These are phyloP conservation scores for Melikaiella ostensackeni DNA, from an alignment of 2,888 invertebrate genomes.

Conservation along the genomic window DNA sequence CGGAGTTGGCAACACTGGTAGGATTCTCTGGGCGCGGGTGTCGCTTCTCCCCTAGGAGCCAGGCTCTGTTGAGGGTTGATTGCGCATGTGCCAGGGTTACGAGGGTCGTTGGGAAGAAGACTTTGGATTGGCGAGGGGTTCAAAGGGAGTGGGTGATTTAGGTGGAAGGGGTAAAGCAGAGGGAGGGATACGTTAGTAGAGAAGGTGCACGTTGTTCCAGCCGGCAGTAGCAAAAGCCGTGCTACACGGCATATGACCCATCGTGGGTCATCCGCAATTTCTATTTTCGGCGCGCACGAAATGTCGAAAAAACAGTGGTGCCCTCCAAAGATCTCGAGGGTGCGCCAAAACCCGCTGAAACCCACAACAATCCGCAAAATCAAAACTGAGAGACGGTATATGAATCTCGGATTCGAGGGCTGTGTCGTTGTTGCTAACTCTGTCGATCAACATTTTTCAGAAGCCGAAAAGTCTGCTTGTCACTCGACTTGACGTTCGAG, in stretches of 20 bases:
- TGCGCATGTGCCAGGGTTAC: conserved; percentile 52
- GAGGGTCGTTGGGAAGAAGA: conserved; percentile 10
- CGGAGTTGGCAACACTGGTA: conserved; percentile 53
- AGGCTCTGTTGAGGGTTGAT: conserved; percentile 52
- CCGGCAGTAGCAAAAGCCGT: conserved; percentile 75
- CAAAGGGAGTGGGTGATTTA: conserved; percentile 26
- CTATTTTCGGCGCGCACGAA: conserved; percentile 42
- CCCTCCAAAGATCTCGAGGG: not conserved
- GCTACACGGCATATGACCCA: conserved; percentile 70
- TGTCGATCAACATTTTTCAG: not conserved
- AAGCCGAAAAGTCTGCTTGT: not conserved
- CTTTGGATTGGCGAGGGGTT: conserved; percentile 36
- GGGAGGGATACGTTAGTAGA: conserved; percentile 67
- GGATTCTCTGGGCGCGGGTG: conserved; percentile 49
- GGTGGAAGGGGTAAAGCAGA: conserved; percentile 45
- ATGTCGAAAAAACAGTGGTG: conserved; percentile 43
- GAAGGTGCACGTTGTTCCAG: conserved; percentile 74
- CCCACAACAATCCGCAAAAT: not conserved
- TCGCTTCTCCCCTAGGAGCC: conserved; percentile 45
- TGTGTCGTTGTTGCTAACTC: not conserved
- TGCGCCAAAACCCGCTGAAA: not conserved
- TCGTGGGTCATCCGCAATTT: conserved; percentile 51
- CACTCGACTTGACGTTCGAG: not conserved
- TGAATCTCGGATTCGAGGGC: conserved; percentile 3
- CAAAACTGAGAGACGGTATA: conserved; percentile 30